phyloP scores from a whole-genome alignment of 2,888 invertebrate species.

The Limenitis camilla region DNA sequence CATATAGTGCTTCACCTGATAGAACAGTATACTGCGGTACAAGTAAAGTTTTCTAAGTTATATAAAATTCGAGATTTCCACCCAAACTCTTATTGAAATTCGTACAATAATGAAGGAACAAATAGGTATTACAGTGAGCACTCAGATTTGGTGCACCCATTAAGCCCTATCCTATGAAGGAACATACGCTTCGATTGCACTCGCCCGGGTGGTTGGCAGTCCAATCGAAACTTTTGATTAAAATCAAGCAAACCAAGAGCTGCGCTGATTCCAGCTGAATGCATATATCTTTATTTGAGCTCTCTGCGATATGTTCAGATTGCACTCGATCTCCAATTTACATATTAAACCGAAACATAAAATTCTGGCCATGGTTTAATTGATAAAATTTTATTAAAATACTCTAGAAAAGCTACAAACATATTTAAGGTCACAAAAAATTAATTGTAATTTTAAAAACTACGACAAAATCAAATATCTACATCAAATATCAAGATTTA shows the following conservation, averaged over 20 bases:
- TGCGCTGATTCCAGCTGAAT: constrained; percentile 49
- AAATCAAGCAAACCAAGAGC: constrained; percentile 68
- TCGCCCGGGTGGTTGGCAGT: constrained; percentile 55
- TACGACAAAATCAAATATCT: no score
- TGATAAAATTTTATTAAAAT: no score
- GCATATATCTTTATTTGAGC: constrained; percentile 69
- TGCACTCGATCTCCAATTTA: no score
- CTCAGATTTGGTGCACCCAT: constrained; percentile 55
- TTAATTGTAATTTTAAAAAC: no score
- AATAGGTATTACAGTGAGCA: constrained; percentile 61
- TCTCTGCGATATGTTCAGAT: constrained; percentile 54
- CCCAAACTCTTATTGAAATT: constrained; percentile 35
- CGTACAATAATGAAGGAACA: constrained; percentile 58
- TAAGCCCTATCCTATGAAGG: constrained; percentile 48
- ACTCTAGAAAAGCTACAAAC: no score
- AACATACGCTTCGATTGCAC: constrained; percentile 47
- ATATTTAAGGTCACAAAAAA: no score
- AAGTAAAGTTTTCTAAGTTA: not conserved
- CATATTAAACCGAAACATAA: no score
- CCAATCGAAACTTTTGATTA: constrained; percentile 74
- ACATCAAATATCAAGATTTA: no score
- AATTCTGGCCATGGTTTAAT: no score
- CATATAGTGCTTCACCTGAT: no score
- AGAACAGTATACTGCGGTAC: not conserved
- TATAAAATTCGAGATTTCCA: not conserved